Evolutionary conservation across 2,797 vertebrate genomes (phyloP).

Genomic region (Crocodylus rhombifer): DNA sequence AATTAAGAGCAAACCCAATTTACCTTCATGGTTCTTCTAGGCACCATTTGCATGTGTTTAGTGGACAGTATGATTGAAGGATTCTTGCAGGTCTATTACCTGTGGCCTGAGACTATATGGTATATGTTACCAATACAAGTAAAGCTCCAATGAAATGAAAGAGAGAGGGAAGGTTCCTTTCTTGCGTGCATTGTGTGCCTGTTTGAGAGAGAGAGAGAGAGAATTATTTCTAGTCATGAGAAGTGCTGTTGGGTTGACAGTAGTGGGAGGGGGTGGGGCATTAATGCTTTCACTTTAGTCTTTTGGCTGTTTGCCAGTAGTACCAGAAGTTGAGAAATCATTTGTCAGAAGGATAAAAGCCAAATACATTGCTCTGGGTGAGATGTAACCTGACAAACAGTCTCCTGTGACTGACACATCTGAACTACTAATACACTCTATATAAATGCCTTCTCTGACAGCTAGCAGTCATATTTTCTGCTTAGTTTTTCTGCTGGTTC

Average conservation of each 20-base stretch:
- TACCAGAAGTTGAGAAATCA: slow-evolving; percentile 69
- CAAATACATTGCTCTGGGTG: slow-evolving; percentile 66
- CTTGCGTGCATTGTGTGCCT: rapidly evolving
- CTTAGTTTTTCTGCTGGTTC: slow-evolving; percentile 64
- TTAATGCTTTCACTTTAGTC: not conserved
- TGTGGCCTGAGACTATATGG: not conserved
- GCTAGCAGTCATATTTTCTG: slow-evolving; percentile 55
- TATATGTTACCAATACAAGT: not conserved
- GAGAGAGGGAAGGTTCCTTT: no score
- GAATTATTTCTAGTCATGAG: not conserved
- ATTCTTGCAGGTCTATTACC: not conserved
- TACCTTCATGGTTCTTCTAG: not conserved
- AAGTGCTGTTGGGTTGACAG: not conserved
- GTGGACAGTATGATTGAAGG: not conserved
- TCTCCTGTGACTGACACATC: slow-evolving; percentile 66
- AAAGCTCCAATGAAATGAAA: not conserved
- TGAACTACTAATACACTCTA: slow-evolving; percentile 66
- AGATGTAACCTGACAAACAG: slow-evolving; percentile 76
- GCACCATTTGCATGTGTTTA: rapidly evolving
- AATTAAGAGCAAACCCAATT: not conserved
- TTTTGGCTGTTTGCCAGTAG: slow-evolving; percentile 46
- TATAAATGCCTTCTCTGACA: slow-evolving; percentile 67
- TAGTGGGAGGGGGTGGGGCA: not conserved
- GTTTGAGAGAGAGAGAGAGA: rapidly evolving
- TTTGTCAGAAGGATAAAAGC: slow-evolving; percentile 76